These are phyloP conservation scores for Amazonetta brasiliensis DNA, from an alignment of 2,797 vertebrate species.

Conservation along the genomic window DNA sequence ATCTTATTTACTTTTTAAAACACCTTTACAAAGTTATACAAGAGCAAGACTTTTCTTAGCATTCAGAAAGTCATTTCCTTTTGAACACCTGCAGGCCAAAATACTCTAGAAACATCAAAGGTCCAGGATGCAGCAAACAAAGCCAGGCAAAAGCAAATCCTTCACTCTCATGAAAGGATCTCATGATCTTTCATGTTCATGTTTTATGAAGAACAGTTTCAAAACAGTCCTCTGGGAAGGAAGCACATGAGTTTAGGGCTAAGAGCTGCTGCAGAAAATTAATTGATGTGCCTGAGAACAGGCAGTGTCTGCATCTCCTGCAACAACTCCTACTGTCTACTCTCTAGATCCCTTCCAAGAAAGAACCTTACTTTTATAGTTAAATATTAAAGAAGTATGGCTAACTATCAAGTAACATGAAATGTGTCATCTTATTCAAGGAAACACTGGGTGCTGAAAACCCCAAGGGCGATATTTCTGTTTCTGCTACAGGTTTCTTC, in stretches of 20 bases:
- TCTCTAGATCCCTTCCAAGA: not conserved
- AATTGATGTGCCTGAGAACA: not conserved
- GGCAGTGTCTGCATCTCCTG: not conserved
- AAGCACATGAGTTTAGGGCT: no score
- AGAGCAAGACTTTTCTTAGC: not conserved
- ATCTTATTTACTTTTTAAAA: conserved; percentile 3
- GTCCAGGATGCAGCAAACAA: not conserved
- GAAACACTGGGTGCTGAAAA: not conserved
- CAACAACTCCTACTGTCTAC: not conserved
- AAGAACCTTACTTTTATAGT: not conserved
- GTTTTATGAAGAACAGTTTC: not conserved
- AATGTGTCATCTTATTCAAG: not conserved
- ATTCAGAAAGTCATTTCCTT: not conserved
- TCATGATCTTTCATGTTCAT: no score
- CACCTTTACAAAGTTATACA: not conserved
- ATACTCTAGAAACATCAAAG: not conserved
- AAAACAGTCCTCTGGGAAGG: not conserved
- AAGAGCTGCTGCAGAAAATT: not conserved
- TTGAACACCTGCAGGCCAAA: not conserved
- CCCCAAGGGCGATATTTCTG: not conserved
- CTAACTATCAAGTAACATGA: not conserved
- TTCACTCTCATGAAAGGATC: not conserved
- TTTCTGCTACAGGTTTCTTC: not conserved
- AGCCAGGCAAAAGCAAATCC: not conserved
- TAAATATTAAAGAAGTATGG: not conserved